A percentile compares a stretch with the other conserved stretches of the same genome.
Conservation (phyloP, 2,888 invertebrate genomes). For the Chloroclystis v-ata region DNA sequence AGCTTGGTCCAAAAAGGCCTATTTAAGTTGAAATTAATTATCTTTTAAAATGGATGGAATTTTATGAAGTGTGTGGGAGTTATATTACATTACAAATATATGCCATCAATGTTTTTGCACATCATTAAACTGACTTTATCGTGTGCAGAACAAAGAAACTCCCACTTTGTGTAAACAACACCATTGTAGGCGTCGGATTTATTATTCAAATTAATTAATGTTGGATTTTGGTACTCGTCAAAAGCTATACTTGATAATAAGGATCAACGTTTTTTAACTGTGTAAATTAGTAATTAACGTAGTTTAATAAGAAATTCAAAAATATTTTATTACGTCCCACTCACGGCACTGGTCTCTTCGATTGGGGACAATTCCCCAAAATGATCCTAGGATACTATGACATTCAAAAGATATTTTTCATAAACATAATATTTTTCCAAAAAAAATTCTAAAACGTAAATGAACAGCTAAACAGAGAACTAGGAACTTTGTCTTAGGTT, state of each 20-base stretch:
- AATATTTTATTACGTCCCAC: no score
- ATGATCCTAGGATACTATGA: no score
- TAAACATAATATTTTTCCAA: no score
- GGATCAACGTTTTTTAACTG: conserved; percentile 14
- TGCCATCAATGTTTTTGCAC: conserved; percentile 5
- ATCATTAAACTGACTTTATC: conserved; percentile 4
- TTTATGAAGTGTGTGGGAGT: not conserved
- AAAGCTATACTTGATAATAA: conserved; percentile 14
- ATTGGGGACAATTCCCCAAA: no score
- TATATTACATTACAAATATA: not conserved
- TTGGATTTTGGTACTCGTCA: conserved; percentile 10
- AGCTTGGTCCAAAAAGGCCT: no score
- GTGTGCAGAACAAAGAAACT: conserved; percentile 13
- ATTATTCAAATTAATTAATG: conserved; percentile 30
- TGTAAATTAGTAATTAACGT: no score
- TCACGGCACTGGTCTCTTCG: no score
- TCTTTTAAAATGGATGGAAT: not conserved
- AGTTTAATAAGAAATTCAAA: no score
- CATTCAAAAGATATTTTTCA: no score
- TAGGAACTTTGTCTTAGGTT: conserved; percentile 12
- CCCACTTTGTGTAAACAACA: conserved; percentile 19
- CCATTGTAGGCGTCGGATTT: conserved; percentile 22
- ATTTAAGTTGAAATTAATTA: no score
- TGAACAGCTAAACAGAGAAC: no score
- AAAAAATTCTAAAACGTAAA: no score